Base-by-base conservation (phyloP, 2,113 vertebrate genomes). In the Piprites chloris region DNA sequence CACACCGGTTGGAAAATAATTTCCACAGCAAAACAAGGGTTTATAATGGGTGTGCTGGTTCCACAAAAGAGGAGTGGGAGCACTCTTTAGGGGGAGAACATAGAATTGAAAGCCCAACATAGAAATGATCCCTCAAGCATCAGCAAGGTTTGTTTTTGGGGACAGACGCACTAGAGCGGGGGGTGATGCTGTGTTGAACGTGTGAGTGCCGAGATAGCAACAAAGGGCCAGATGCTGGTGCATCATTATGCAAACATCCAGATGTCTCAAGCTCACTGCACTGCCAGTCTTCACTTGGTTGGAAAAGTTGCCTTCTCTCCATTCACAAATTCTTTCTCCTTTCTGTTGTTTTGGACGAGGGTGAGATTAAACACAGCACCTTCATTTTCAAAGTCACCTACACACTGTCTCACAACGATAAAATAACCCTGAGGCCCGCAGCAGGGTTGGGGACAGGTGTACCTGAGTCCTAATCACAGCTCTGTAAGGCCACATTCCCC, bases 171-270 rank as follows among this genome's bases (percentile, higher is more conserved):
- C 0, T 24, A 91, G 73, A 84, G 50, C 71, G 58, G 46, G 78
- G 50, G 37, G 28, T 18, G 41, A 89, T 63, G 73, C 52, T 12
- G 50, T 0, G 7, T 23, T 5, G 26, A 90, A 80, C 5, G 7
- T 30, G 30, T 27, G 41, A 83, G 82, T 49, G 47, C 39, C 7
- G 21, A 85, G 55, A 41, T 35, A 66, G 65, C 0, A 6, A 93
- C 10, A 4, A 77, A 68, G 62, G 86, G 84, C 84, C 94, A 95
- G 90, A 74, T 87, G 93, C 90, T 3, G 14, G 67, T 0, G 3
- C 73, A 76, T 79, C 91, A 59, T 95, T 96, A 96, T 86, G 92
- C 91, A 93, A 95, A 95, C 94, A 91, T 84, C 83, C 95, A 96
- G 94, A 93, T 95, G 95, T 92, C 93, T 89, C 66, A 87, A 78